A percentile compares a stretch with the other conserved stretches of the same genome.
Evolutionary conservation across 2,797 vertebrate species (phyloP).

Genomic region (Malacoraja senta): DNA sequence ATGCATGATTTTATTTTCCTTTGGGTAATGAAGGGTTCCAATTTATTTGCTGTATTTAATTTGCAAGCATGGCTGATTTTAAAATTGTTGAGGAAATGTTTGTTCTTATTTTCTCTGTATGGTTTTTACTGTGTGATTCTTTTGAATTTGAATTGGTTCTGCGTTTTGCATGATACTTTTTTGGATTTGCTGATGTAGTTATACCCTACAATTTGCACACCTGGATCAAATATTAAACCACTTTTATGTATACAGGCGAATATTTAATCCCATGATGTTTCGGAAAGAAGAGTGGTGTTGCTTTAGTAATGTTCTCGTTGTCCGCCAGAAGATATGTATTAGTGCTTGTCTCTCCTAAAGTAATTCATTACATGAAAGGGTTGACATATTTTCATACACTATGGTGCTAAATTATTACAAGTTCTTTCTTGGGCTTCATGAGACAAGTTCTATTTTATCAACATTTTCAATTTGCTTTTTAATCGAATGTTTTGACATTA

Average conservation of each 20-base stretch:
- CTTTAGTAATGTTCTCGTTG: too few species aligned
- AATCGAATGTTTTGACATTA: background rate
- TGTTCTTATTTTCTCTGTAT: background rate
- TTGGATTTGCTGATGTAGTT: background rate
- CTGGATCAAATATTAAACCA: background rate
- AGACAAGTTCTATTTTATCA: background rate
- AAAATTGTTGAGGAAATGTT: background rate
- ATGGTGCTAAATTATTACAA: background rate
- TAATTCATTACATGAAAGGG: background rate
- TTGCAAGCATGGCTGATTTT: background rate
- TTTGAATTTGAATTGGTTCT: background rate
- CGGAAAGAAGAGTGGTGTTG: background rate
- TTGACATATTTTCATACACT: background rate
- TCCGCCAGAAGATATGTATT: background rate
- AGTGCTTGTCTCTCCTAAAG: background rate
- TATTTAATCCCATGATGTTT: background rate
- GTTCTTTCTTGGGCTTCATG: background rate
- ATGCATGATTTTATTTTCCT: background rate
- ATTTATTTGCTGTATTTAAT: background rate
- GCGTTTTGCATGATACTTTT: background rate
- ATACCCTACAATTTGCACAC: background rate
- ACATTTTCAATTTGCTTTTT: background rate
- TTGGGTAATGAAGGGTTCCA: background rate
- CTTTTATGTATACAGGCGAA: background rate
- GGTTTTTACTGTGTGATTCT: too few species aligned